Base-by-base conservation (phyloP, 1,140 invertebrate species). In the Triops cancriformis region DNA sequence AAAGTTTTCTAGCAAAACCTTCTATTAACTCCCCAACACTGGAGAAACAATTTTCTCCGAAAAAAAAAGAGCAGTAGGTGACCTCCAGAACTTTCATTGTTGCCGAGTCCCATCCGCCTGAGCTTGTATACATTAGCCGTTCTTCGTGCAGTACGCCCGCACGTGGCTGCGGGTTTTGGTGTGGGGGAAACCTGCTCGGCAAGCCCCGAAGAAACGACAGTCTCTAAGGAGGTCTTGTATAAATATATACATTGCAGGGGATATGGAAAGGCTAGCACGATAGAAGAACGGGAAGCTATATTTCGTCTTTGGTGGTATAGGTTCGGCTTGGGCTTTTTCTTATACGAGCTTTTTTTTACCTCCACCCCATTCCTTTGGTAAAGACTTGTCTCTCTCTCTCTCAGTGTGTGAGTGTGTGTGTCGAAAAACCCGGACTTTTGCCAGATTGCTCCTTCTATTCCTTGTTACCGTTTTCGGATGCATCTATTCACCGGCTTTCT, bases 201-300 rank as follows among this genome's bases (percentile, higher is more conserved):
- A 14, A 14, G 1, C 14, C 45, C 23, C 45, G 14, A 23, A 23
- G 23, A 64, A 64, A 23, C 51, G 51, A 64, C 51, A 64, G 51
- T 64, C 51, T 64, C 51, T 64, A 23, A 64, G 51, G 51, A 64
- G 51, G 51, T 23, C 51, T 64, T 64, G 51, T 64, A 64, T 64
- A 64, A 64, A 64, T 64, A 64, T 64, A 64, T 64, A 64, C 51
- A 64, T 64, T 64, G 51, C 51, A 64, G 51, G 51, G 51, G 51
- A 64, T 64, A 64, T 64, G 51, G 51, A 2, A 23, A 64, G 51
- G 31, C 31, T 37, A 64, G 51, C 14, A 64, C 31, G 51, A 64
- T 23, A 18, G 9, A 64, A 64, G 23, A 14, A 64, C 11, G 18
- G 1, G 51, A 23, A 23, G 14, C 3, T 64, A 64, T 64, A 64